phyloP scores from a whole-genome alignment of 2,797 vertebrate genomes.

The Sciaenops ocellatus region DNA sequence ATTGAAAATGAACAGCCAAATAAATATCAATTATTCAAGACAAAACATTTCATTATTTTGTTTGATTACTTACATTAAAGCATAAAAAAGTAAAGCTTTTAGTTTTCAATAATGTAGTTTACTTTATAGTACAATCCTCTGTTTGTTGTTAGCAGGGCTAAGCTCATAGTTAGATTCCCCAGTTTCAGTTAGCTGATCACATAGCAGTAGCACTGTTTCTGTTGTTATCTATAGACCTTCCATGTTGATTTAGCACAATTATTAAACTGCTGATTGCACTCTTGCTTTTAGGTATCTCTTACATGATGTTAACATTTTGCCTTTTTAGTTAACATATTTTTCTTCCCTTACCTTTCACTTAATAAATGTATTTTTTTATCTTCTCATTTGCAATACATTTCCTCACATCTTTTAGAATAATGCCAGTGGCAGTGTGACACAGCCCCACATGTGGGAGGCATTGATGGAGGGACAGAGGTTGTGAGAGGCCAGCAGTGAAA shows the following conservation, averaged over 20 bases:
- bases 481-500: constrained; percentile 66
- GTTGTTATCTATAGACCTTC: neutral
- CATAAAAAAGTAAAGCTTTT: neutral
- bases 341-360: constrained; percentile 1
- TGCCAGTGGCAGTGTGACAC: constrained; percentile 39
- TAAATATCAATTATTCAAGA: too few species aligned
- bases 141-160: neutral
- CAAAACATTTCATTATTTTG: neutral
- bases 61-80: neutral
- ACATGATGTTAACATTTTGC: neutral
- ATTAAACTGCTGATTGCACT: neutral
- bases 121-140: neutral
- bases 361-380: constrained; percentile 36
- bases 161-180: neutral
- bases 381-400: constrained; percentile 30
- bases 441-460: constrained; percentile 63
- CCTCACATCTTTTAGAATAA: constrained; percentile 49
- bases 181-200: neutral
- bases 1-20: too few species aligned
- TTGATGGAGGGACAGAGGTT: constrained; percentile 61
- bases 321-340: constrained; percentile 22
- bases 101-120: neutral
- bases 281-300: too few species aligned
- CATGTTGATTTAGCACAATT: neutral
- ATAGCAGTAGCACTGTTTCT: neutral